Conservation (phyloP, 1,140 invertebrate genomes). For the Maniola jurtina region DNA sequence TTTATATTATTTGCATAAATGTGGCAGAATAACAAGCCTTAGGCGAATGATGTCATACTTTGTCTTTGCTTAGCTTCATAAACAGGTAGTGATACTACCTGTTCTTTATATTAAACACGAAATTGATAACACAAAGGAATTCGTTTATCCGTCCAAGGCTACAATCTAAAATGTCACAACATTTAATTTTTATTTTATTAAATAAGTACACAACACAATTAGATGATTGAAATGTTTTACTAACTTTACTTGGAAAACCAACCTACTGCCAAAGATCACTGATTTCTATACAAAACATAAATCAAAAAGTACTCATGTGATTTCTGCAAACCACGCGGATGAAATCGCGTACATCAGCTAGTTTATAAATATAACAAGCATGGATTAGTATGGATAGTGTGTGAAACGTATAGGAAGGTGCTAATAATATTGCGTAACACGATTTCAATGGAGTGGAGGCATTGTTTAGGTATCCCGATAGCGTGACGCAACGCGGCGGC, state of each 20-base stretch:
- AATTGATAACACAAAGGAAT: not conserved
- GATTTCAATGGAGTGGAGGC: conserved; percentile 52
- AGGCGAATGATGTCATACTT: not conserved
- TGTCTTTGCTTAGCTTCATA: not conserved
- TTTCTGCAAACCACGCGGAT: too few relatives aligned
- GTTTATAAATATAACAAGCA: too few relatives aligned
- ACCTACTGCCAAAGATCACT: too few relatives aligned
- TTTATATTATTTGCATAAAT: not conserved
- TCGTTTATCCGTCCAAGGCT: not conserved
- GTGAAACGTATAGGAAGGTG: conserved; percentile 39
- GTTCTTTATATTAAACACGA: not conserved
- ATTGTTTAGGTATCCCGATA: conserved; percentile 63
- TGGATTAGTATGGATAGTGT: not conserved
- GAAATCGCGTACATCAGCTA: too few relatives aligned
- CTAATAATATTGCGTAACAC: conserved; percentile 52
- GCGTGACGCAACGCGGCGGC: conserved; percentile 44
- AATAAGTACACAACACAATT: too few relatives aligned
- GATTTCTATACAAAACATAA: too few relatives aligned
- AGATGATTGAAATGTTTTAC: too few relatives aligned
- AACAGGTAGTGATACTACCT: not conserved
- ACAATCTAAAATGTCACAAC: not conserved
- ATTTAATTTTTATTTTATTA: too few relatives aligned
- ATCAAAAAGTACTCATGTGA: too few relatives aligned
- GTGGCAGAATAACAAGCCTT: not conserved
- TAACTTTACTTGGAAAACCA: too few relatives aligned